These are phyloP conservation scores for Erebia aethiops DNA, from an alignment of 2,888 invertebrate genomes.

Conservation along the genomic window DNA sequence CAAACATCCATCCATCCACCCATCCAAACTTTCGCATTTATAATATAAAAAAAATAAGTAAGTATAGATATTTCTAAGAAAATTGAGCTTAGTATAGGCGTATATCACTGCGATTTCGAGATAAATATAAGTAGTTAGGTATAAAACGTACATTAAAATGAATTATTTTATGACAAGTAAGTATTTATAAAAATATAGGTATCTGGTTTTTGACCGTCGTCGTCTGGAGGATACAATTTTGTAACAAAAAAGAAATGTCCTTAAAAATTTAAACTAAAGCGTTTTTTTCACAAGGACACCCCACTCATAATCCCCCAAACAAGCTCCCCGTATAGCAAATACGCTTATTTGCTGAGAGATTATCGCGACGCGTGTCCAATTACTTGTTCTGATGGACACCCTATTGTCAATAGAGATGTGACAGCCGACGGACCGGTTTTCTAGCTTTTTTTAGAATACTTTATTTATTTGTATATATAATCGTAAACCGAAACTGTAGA, in stretches of 20 bases:
- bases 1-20: too few species aligned
- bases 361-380: conserved; percentile 48
- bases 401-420: conserved; percentile 43
- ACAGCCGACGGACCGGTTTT: conserved; percentile 20
- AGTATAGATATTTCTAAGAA: too few species aligned
- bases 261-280: not conserved
- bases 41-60: too few species aligned
- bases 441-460: not conserved
- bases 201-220: too few species aligned
- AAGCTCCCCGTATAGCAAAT: conserved; percentile 38
- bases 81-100: too few species aligned
- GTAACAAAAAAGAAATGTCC: not conserved
- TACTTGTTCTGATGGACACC: conserved; percentile 42
- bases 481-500: not conserved
- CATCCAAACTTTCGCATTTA: too few species aligned
- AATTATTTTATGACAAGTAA: too few species aligned
- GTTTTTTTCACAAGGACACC: conserved; percentile 26
- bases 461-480: not conserved
- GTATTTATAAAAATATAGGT: too few species aligned
- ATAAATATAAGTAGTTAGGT: not conserved
- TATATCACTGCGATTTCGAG: too few species aligned
- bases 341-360: conserved; percentile 40
- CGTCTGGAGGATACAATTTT: not conserved
- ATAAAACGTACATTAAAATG: too few species aligned
- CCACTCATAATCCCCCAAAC: conserved; percentile 41